phyloP scores from a whole-genome alignment of 37 sponge, comb jelly and placozoan genomes.

The Tethya wilhelma region DNA sequence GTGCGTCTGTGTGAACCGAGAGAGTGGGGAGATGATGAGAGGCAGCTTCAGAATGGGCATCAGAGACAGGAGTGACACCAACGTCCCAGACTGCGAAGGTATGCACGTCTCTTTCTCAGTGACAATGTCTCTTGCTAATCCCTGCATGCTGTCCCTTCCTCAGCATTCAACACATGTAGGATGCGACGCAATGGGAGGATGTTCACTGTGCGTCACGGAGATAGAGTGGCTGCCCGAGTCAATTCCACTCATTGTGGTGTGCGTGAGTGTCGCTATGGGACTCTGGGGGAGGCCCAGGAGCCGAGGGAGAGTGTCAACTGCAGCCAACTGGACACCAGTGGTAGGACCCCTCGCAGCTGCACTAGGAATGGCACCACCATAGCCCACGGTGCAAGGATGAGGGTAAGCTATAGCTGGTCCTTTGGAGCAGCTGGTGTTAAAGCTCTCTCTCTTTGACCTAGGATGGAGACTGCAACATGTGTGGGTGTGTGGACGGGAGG shows the following conservation, averaged over 20 bases:
- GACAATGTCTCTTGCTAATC: too few species aligned
- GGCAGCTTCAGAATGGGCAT: neutral
- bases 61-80: neutral
- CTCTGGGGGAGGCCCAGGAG: too few species aligned
- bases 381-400: neutral
- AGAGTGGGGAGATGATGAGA: neutral
- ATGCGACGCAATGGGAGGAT: neutral
- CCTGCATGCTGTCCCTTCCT: neutral
- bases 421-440: too few species aligned
- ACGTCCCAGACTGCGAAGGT: too few species aligned
- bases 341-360: neutral
- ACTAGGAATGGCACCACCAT: neutral
- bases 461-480: constrained; percentile 18
- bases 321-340: neutral
- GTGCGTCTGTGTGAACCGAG: neutral
- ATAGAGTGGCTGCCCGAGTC: neutral
- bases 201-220: neutral
- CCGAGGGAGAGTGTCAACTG: neutral
- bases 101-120: too few species aligned
- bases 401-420: neutral
- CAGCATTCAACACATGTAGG: neutral
- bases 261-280: too few species aligned
- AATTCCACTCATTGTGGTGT: neutral
- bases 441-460: too few species aligned
- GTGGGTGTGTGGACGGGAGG: constrained; percentile 16